Evolutionary conservation across 2,113 vertebrate species (phyloP), one percentile per base, ranked within the genome.

Genomic region (Cephalopholis sonnerati): DNA sequence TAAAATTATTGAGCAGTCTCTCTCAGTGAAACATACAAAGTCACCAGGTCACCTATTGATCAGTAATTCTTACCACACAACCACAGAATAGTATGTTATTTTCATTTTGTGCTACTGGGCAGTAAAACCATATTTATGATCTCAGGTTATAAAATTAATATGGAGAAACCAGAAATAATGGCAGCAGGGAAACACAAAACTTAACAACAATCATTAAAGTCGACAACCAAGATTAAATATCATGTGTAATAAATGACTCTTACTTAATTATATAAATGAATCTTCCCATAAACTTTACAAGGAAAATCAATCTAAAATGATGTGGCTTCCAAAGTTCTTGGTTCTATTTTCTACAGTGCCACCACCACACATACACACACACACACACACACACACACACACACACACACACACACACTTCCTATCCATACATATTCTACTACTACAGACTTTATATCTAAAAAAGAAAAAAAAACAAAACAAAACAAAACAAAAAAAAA

Each of bases 181-280:
- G 27, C 57, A 59, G 57, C 6, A 59, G 57, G 57, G 27, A 27
- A 29, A 58, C 25, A 16, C 16, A 17, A 58, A 27, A 24, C 10
- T 55, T 55, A 55, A 36, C 54, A 55, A 55, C n/a, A 55, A 25
- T 55, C n/a, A 55, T n/a, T n/a, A n/a, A n/a, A n/a, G n/a, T n/a
- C 10, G n/a, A 55, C 54, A 24, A 55, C 54, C 7, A 36, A 7
- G 3, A 36, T 36, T 36, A 36, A 36, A 36, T 36, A 36, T 7
- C 3, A 36, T 36, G 36, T 36, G 36, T 36, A 4, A 36, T 36
- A 36, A 36, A 36, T 36, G 3, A 36, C 36, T 36, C 36, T 36
- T 4, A 36, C 36, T 36, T 36, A 36, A 59, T 32, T 59, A 59
- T 8, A 29, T 32, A 3, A 16, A 32, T 17, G 27, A 29, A 55